Evolutionary conservation across 2,888 invertebrate genomes (phyloP).

Genomic region (Globia sparganii): DNA sequence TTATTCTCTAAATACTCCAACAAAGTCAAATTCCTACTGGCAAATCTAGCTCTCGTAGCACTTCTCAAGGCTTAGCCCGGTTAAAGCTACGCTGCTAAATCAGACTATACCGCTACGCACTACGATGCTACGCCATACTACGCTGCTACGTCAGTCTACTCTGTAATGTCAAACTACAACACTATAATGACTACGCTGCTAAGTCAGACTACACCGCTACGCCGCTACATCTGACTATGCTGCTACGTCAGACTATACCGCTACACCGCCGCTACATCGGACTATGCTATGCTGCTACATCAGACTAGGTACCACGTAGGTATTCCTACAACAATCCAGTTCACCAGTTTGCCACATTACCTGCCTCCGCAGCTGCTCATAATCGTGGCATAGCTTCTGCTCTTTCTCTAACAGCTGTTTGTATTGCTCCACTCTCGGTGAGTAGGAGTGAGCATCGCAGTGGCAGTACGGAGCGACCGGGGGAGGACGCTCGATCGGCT

Average conservation of each 20-base stretch:
- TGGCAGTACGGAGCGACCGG: constrained; percentile 92
- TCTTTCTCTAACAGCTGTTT: constrained; percentile 91
- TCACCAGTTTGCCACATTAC: constrained; percentile 65
- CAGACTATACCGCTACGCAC: neutral
- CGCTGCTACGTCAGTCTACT: neutral
- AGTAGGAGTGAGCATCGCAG: constrained; percentile 91
- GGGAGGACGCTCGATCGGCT: constrained; percentile 85
- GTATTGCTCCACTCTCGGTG: constrained; percentile 91
- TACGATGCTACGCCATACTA: too few relatives aligned
- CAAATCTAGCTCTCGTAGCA: neutral
- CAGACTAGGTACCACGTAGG: neutral
- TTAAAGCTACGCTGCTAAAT: neutral
- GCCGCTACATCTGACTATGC: too few relatives aligned
- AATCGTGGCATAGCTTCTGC: constrained; percentile 89
- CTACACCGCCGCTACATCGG: neutral
- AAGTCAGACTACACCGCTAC: neutral
- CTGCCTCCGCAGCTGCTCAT: constrained; percentile 87
- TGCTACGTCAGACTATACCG: neutral
- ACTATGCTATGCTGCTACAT: neutral
- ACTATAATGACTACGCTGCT: neutral
- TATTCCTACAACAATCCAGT: neutral
- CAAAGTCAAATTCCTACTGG: neutral
- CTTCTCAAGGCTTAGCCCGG: neutral
- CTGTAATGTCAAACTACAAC: neutral
- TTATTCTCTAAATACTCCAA: neutral